Percentiles rank a stretch among this genome's conserved stretches.
Conservation (phyloP, 2,797 vertebrate species). For the Kryptolebias ocellatus region DNA sequence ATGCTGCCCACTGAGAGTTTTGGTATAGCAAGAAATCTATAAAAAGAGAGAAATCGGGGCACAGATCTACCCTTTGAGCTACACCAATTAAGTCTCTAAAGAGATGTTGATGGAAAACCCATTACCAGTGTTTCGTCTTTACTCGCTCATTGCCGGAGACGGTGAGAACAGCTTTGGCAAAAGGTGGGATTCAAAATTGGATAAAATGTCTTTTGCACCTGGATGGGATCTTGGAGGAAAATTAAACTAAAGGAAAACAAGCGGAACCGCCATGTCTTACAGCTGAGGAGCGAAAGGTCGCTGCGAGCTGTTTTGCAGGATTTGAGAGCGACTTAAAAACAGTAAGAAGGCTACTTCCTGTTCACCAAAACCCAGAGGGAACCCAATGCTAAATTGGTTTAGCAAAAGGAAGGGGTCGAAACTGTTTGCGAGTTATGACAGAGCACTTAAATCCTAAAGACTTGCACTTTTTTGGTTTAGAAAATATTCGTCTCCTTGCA, state of each 20-base stretch:
- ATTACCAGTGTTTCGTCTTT: not conserved
- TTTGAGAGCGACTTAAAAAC: conserved; percentile 2
- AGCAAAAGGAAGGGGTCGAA: not conserved
- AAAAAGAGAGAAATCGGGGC: conserved; percentile 7
- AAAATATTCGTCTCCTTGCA: conserved; percentile 1
- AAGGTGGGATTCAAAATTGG: conserved; percentile 7
- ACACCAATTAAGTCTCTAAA: not conserved
- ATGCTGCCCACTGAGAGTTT: not conserved
- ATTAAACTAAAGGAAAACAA: not conserved
- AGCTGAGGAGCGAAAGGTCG: conserved; percentile 7
- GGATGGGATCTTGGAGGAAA: conserved; percentile 7
- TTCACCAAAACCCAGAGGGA: not conserved
- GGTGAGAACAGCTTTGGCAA: not conserved
- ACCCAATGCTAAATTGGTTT: not conserved
- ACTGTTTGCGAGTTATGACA: not conserved
- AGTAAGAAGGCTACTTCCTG: not conserved
- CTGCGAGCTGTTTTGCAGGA: not conserved
- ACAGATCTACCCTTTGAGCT: conserved; percentile 7
- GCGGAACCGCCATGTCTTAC: conserved; percentile 3
- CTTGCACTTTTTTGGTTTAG: not conserved
- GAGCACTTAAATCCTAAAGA: conserved; percentile 5
- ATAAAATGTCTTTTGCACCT: conserved; percentile 14
- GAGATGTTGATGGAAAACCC: not conserved
- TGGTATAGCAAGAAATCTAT: not conserved
- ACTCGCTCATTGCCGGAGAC: not conserved